Evolutionary conservation across 2,113 vertebrate genomes (phyloP).

Genomic region (Corythornis vintsioides): DNA sequence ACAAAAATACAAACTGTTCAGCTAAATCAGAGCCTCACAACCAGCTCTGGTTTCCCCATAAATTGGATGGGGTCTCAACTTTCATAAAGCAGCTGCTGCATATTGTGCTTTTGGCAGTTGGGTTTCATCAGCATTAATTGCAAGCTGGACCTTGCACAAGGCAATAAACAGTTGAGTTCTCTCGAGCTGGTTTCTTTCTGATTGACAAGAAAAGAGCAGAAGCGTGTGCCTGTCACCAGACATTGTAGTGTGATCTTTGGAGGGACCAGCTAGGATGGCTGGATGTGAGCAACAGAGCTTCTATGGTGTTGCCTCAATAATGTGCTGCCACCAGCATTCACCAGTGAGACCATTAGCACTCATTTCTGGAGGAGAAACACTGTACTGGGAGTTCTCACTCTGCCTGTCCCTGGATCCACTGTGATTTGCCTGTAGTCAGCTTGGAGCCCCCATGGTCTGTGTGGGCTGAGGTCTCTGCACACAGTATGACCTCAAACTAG

Average conservation of each 20-base stretch:
- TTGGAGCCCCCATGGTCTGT: not conserved
- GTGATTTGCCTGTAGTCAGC: not conserved
- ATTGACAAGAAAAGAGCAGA: conserved; percentile 21
- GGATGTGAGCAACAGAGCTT: not conserved
- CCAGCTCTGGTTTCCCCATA: conserved; percentile 49
- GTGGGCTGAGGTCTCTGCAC: not conserved
- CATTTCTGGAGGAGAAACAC: not conserved
- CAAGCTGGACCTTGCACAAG: conserved; percentile 51
- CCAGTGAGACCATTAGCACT: not conserved
- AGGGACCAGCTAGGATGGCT: not conserved
- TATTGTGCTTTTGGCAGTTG: conserved; percentile 60
- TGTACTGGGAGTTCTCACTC: not conserved
- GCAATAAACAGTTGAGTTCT: conserved; percentile 25
- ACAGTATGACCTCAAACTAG: not conserved
- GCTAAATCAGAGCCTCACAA: conserved; percentile 44
- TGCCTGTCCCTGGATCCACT: not conserved
- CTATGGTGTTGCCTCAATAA: not conserved
- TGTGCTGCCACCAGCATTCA: not conserved
- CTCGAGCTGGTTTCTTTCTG: conserved; percentile 12
- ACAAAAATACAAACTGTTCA: conserved; percentile 14
- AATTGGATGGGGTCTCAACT: conserved; percentile 49
- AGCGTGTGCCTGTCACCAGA: not conserved
- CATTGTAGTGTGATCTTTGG: not conserved
- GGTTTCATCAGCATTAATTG: conserved; percentile 60
- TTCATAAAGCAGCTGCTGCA: conserved; percentile 60